phyloP scores from a whole-genome alignment of 2,888 invertebrate genomes.

The Cordilura impudica region DNA sequence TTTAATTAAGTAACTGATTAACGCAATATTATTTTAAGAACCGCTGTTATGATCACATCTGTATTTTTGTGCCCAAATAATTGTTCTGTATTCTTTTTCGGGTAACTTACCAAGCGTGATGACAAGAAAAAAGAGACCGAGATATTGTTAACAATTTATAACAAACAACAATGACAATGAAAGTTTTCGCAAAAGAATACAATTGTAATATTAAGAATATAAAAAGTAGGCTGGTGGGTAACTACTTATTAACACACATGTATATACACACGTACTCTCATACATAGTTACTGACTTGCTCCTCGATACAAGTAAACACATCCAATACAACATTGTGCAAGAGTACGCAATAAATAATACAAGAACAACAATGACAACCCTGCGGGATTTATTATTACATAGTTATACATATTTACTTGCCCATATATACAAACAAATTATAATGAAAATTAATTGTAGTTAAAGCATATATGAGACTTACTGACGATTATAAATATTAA shows the following conservation, averaged over 20 bases:
- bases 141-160: constrained; percentile 6
- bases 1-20: too few relatives aligned
- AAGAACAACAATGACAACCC: constrained; percentile 24
- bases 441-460: neutral
- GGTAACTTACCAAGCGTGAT: constrained; percentile 39
- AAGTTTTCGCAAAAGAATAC: constrained; percentile 34
- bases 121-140: constrained; percentile 9
- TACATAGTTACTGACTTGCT: too few relatives aligned
- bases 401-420: neutral
- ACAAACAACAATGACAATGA: constrained; percentile 8
- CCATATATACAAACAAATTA: neutral
- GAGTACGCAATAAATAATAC: constrained; percentile 34
- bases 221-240: neutral
- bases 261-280: neutral
- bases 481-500: neutral
- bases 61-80: neutral
- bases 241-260: neutral
- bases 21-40: neutral
- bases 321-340: constrained; percentile 5
- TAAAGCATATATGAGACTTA: neutral
- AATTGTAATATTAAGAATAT: constrained; percentile 35
- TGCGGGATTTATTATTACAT: neutral
- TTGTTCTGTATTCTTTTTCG: neutral
- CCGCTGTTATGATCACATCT: neutral
- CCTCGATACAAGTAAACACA: too few relatives aligned